Evolutionary conservation across 1,140 invertebrate species (phyloP), one percentile per base, ranked within the genome.

Genomic region (Hirudo medicinalis): DNA sequence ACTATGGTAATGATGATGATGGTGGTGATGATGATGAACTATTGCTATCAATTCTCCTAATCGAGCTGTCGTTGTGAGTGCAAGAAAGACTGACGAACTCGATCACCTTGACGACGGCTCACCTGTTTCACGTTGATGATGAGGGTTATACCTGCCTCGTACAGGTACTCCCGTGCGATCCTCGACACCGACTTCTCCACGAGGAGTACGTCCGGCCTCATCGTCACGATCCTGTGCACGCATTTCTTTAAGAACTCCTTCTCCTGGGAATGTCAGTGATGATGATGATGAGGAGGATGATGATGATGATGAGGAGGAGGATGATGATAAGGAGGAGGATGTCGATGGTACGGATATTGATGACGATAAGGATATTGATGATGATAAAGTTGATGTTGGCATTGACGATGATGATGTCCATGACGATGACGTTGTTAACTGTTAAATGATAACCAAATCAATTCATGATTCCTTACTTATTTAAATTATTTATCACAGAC

Each of bases 131-230:
- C 91, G 81, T 94, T 93, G 9, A 92, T 82, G 0, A 94, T 88
- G 5, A 98, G 83, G 0, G 91, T 92, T 19, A 97, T 89, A 0
- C 89, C 89, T 66, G 86, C 84, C 73, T 87, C 85, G n/a, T 90
- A 83, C 36, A 94, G 80, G 76, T 88, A 87, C 76, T 95, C 91
- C 82, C 95, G 91, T 8, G 93, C 92, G 25, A 92, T 83, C 72
- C 91, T 85, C 0, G 92, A 91, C 20, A 95, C 92, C 67, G 88
- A 89, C 72, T 91, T 89, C 78, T 94, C 90, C 0, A 95, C 92
- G 8, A 98, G 80, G 3, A 98, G 87, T 32, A 98, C 85, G 76
- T 92, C 87, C 0, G 95, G 93, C 36, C 88, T 86, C 36, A 93
- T 84, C 20, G 89, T 88, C 4, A 87, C 86, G 66, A 99, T 92